phyloP scores from a whole-genome alignment of 2,888 invertebrate genomes.

The Proisotoma minuta region DNA sequence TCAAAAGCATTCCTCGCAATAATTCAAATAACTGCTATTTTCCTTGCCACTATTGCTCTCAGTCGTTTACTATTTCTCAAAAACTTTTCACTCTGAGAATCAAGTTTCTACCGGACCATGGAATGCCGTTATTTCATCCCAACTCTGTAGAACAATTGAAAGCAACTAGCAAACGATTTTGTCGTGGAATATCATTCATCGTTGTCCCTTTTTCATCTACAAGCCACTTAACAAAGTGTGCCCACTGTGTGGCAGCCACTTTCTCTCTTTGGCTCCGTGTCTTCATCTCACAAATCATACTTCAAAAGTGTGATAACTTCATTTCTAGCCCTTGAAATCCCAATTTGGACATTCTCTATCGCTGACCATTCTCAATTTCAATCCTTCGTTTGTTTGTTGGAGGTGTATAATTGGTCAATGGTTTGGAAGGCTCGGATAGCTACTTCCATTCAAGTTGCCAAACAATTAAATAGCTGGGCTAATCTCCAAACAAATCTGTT shows the following conservation, averaged over 20 bases:
- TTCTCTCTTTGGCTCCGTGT: constrained; percentile 32
- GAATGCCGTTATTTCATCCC: constrained; percentile 5
- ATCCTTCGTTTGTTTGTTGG: too few relatives aligned
- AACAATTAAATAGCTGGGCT: background rate
- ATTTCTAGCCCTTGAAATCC: background rate
- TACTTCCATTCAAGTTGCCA: too few relatives aligned
- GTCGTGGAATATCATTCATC: constrained; percentile 14
- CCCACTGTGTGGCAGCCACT: too few relatives aligned
- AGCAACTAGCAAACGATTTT: constrained; percentile 1
- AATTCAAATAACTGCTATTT: constrained; percentile 40
- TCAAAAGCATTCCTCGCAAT: constrained; percentile 46
- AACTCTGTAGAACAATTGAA: constrained; percentile 5
- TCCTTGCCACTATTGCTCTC: constrained; percentile 17
- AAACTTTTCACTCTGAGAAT: constrained; percentile 30
- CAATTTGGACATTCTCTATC: background rate
- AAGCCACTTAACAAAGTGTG: constrained; percentile 7
- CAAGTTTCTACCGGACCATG: constrained; percentile 18
- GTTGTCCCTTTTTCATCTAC: constrained; percentile 7
- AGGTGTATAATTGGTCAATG: too few relatives aligned
- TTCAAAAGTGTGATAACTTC: constrained; percentile 6
- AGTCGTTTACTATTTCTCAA: constrained; percentile 29
- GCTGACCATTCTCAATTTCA: too few relatives aligned
- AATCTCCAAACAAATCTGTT: constrained; percentile 1
- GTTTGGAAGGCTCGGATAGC: too few relatives aligned
- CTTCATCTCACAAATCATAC: constrained; percentile 37